Percentiles rank a stretch among this genome's conserved stretches.
These are phyloP conservation scores for Phrynocephalus guinanensis DNA, from an alignment of 2,797 vertebrate species.

Conservation along the genomic window DNA sequence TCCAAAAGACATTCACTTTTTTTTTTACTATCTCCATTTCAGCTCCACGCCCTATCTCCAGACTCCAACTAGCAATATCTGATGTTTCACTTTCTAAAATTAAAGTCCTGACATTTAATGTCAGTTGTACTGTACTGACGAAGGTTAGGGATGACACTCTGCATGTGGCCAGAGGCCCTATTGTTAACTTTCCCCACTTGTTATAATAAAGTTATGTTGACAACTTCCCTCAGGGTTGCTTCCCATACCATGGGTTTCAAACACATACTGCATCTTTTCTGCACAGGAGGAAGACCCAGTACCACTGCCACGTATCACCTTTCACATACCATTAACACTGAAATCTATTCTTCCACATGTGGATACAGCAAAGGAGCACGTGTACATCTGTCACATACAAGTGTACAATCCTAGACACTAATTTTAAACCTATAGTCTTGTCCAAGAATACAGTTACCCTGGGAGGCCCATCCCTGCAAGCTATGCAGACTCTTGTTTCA, in stretches of 20 bases:
- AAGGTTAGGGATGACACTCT: neutral
- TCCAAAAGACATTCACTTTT: neutral
- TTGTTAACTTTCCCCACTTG: neutral
- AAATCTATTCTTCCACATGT: neutral
- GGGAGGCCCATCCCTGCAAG: no score
- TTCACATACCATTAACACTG: neutral
- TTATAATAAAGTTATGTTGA: neutral
- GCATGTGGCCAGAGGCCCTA: neutral
- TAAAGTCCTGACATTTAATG: neutral
- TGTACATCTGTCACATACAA: neutral
- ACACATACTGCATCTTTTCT: neutral
- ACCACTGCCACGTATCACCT: neutral
- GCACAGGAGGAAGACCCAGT: neutral
- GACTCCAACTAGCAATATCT: neutral
- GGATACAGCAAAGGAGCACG: fast-evolving
- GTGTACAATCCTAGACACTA: neutral
- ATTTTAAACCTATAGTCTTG: no score
- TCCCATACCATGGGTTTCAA: neutral
- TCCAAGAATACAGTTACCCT: no score
- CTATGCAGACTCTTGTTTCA: no score
- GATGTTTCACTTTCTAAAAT: neutral
- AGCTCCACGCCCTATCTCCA: neutral
- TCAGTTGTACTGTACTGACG: neutral
- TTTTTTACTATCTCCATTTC: neutral
- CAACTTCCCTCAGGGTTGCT: neutral